Percentiles rank a stretch among this genome's conserved stretches.
Evolutionary conservation across 2,113 vertebrate genomes (phyloP).

Genomic region (Camelus dromedarius): DNA sequence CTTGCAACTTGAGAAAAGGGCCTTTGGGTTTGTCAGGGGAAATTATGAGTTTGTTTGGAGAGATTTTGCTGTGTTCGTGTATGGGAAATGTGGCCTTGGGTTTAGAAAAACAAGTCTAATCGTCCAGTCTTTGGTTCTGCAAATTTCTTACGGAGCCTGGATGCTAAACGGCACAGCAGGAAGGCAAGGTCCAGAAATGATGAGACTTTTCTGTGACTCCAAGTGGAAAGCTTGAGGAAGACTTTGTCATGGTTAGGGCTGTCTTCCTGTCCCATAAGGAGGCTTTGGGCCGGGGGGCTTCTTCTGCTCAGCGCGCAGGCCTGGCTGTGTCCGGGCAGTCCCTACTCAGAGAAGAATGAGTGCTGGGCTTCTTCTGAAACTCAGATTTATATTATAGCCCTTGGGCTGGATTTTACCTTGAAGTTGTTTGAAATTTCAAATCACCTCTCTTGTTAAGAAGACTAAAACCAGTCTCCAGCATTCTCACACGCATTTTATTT

Average conservation of each 20-base stretch:
- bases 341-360: not conserved
- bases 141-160: not conserved
- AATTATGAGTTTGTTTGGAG: not conserved
- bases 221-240: accelerated
- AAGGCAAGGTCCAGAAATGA: not conserved
- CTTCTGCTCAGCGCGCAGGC: not conserved
- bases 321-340: not conserved
- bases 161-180: not conserved
- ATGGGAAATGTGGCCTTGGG: not conserved
- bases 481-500: accelerated
- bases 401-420: not conserved
- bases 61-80: not conserved
- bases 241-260: accelerated
- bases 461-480: accelerated
- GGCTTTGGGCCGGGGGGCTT: not conserved
- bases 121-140: not conserved
- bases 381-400: not conserved
- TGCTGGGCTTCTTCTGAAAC: not conserved
- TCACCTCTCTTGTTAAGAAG: not conserved
- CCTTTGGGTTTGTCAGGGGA: not conserved
- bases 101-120: not conserved
- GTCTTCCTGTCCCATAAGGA: not conserved
- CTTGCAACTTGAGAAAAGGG: not conserved
- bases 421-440: not conserved
- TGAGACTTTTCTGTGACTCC: not conserved